Evolutionary conservation across 1,140 invertebrate genomes (phyloP).

Genomic region (Leptopilina clavipes): DNA sequence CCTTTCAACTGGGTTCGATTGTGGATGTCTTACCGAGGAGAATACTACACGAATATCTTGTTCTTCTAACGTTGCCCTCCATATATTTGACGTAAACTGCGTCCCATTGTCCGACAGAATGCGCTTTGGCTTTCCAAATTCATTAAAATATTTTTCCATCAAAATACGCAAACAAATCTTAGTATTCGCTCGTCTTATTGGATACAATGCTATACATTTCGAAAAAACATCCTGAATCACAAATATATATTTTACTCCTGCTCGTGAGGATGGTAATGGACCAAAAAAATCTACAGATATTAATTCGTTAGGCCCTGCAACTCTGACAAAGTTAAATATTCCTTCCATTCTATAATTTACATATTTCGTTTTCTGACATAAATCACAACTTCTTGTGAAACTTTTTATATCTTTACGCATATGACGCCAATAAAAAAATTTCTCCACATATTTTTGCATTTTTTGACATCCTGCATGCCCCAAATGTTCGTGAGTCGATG

Average conservation of each 20-base stretch:
- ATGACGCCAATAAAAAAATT: neutral
- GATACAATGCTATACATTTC: neutral
- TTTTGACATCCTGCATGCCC: neutral
- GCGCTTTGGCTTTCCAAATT: neutral
- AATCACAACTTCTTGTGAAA: neutral
- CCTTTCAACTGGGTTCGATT: neutral
- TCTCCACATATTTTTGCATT: neutral
- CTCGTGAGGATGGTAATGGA: neutral
- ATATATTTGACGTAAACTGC: neutral
- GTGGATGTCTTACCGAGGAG: neutral
- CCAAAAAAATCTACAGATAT: neutral
- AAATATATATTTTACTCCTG: neutral
- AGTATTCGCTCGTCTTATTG: neutral
- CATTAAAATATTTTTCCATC: neutral
- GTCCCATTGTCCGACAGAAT: neutral
- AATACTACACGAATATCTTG: neutral
- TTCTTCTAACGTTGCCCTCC: neutral
- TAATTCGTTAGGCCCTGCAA: neutral
- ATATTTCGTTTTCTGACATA: neutral
- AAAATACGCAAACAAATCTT: neutral
- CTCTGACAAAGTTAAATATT: neutral
- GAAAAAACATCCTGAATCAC: neutral
- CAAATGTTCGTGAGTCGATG: neutral
- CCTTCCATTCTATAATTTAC: neutral
- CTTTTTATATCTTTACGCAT: neutral